Base-by-base conservation (phyloP, 2,113 vertebrate genomes). In the Spea multiplicata region DNA sequence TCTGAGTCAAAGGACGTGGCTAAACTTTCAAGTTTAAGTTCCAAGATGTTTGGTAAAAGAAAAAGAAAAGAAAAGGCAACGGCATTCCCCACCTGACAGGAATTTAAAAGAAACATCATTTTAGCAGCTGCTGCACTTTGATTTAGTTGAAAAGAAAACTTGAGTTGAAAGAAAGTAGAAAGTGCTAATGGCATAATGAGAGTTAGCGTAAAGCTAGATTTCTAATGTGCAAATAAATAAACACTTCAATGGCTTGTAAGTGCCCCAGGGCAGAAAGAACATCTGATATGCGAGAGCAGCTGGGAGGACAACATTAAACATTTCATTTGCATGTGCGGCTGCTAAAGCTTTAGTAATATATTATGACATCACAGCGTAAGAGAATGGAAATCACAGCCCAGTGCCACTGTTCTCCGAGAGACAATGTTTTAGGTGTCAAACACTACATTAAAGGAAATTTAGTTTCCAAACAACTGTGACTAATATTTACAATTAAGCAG, bases 101-200 rank as follows among this genome's bases (percentile, higher is more conserved):
- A 67, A 50, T 68, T 61, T 80, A 66, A 44, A 59, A 52, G 44
- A 45, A 73, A 74, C 71, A 66, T 74, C 52, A 80, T 80, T 67
- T 61, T 61, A 57, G 70, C 70, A 73, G 70, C 67, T 73, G 77
- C 77, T 52, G 62, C n/a, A 79, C 77, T 80, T 80, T 80, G 78
- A 80, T 80, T 80, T 68, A 50, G 50, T 79, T 68, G 71, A 74
- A 80, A 74, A 67, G 64, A 80, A 80, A 68, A 73, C 64, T 64
- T 45, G 71, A 8, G 71, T 68, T 80, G 71, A 80, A 80, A 74
- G 71, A 74, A 80, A 68, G 48, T 67, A 68, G 45, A 74, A 80
- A 80, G 71, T 74, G 78, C 78, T 80, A 74, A 74, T 74, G 64
- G 71, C 78, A 68, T 68, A 80, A 80, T 74, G 59, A 79, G 76